Evolutionary conservation across 2,888 invertebrate species (phyloP), one percentile per base, ranked within the genome.

Genomic region (Operophtera brumata): DNA sequence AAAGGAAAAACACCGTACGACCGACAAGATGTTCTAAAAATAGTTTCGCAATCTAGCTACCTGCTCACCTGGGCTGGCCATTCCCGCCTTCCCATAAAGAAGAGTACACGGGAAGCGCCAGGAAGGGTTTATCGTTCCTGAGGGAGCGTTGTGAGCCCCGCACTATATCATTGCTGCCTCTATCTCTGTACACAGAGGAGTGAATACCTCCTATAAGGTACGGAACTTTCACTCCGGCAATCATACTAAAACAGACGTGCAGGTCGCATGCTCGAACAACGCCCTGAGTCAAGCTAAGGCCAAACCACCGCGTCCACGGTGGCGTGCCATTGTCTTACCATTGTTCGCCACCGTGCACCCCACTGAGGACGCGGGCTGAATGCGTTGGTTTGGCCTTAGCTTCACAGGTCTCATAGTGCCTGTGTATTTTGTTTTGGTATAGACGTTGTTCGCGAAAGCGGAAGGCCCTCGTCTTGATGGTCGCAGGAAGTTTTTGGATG

Each of bases 51-150:
- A 87, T 87, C 86, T 87, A 83, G 81, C 81, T 86, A 86, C 87
- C 86, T 86, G 86, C 80, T 86, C 86, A 88, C 86, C 86, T 88
- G 88, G 83, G 83, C 84, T 82, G 84, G 83, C 86, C 85, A 83
- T 86, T 86, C 82, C 86, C 87, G 81, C 86, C 87, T 87, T 78
- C 84, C 86, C 88, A 89, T 90, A 90, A 89, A 90, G 89, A 88
- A 89, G 87, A 87, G 88, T 84, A 85, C 82, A 82, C 83, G 85
- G 87, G 85, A 86, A 85, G 88, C 81, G 77, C 68, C 78, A 78
- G 84, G 87, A 84, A 86, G 89, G 89, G 87, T 89, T 90, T 90
- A 89, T 89, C 86, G 89, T 80, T 76, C 90, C 90, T 84, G 71
- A 78, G 89, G 90, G 90, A 88, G 69, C 82, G 74, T 82, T 82